These are phyloP conservation scores for Malthinus flaveolus DNA, from an alignment of 2,888 invertebrate genomes.

Conservation along the genomic window DNA sequence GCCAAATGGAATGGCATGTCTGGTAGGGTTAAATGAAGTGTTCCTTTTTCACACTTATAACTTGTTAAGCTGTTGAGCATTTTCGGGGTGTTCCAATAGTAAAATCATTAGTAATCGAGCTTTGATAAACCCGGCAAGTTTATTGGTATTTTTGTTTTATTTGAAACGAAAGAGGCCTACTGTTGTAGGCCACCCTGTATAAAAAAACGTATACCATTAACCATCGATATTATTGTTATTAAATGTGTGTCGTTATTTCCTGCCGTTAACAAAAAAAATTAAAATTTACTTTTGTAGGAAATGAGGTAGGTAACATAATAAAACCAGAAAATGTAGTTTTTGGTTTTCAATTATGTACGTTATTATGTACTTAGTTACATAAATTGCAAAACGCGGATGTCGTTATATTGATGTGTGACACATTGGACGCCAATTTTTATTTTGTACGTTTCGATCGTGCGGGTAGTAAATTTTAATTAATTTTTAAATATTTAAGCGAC, in stretches of 20 bases:
- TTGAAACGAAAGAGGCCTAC: too few relatives aligned
- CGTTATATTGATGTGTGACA: background rate
- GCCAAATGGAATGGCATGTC: too few relatives aligned
- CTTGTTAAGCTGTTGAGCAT: too few relatives aligned
- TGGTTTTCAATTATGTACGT: slow-evolving; percentile 3
- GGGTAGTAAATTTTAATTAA: background rate
- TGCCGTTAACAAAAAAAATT: background rate
- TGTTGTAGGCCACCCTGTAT: too few relatives aligned
- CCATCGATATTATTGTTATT: background rate
- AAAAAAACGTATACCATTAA: too few relatives aligned
- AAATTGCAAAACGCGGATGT: slow-evolving; percentile 1
- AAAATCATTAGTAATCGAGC: too few relatives aligned
- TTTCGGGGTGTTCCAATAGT: too few relatives aligned
- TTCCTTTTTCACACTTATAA: too few relatives aligned
- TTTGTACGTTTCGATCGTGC: background rate
- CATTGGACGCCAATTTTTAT: background rate
- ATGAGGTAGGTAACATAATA: background rate
- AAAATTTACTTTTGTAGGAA: background rate
- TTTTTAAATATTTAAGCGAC: background rate
- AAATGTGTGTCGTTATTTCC: background rate
- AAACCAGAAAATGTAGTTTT: slow-evolving; percentile 1
- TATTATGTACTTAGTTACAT: background rate
- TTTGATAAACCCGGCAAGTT: too few relatives aligned
- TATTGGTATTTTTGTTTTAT: too few relatives aligned
- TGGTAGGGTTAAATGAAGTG: too few relatives aligned